A percentile compares a stretch with the other conserved stretches of the same genome.
Evolutionary conservation across 2,797 vertebrate species (phyloP).

Genomic region (Menidia menidia): DNA sequence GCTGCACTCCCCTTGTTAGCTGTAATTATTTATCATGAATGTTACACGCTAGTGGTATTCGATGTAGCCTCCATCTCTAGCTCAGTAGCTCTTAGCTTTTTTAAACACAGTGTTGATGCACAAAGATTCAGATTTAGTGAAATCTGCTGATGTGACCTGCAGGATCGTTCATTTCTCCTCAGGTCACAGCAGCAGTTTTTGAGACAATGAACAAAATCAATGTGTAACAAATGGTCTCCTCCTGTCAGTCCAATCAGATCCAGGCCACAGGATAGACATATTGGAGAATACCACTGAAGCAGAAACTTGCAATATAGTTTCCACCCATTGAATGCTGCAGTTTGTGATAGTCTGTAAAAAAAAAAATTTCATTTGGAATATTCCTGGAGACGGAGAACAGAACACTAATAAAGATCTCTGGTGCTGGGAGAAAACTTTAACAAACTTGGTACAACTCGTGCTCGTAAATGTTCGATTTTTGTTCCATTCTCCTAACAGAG

Average conservation of each 20-base stretch:
- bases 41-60: slow-evolving; percentile 15
- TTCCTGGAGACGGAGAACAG: slow-evolving; percentile 20
- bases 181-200: slow-evolving; percentile 55
- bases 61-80: slow-evolving; percentile 6
- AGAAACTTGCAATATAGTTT: slow-evolving; percentile 49
- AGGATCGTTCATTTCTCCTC: slow-evolving; percentile 44
- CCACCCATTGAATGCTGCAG: slow-evolving; percentile 37
- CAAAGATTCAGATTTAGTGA: slow-evolving; percentile 40
- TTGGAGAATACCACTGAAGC: slow-evolving; percentile 26
- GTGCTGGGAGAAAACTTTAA: slow-evolving; percentile 34
- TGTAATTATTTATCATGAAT: slow-evolving; percentile 31
- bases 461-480: slow-evolving; percentile 43
- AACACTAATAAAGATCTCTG: slow-evolving; percentile 47
- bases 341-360: slow-evolving; percentile 1
- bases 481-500: slow-evolving; percentile 17
- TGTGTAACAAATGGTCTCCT: slow-evolving; percentile 62
- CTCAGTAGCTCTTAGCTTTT: slow-evolving; percentile 17
- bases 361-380: slow-evolving; percentile 37
- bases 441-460: slow-evolving; percentile 17
- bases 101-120: slow-evolving; percentile 19
- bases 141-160: slow-evolving; percentile 38
- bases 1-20: slow-evolving; percentile 2
- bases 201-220: slow-evolving; percentile 72
- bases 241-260: slow-evolving; percentile 52
- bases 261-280: slow-evolving; percentile 38